Conservation (phyloP, 37 sponge, comb jelly and placozoan genomes). For the Geodia barretti region DNA sequence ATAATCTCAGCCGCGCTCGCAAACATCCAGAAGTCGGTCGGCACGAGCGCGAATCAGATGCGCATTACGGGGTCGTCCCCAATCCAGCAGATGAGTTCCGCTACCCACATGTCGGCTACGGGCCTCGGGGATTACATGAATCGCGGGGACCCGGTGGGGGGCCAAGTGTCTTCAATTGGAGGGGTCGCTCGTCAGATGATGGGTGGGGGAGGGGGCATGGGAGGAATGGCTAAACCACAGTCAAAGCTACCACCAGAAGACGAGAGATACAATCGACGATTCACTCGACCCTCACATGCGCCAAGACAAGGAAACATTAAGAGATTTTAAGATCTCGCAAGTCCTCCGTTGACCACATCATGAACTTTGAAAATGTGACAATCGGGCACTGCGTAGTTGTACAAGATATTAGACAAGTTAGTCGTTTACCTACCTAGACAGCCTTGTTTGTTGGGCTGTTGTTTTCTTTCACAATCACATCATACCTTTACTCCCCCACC, state of each 20-base stretch:
- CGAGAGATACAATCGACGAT: conserved; percentile 41
- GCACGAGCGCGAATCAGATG: neutral
- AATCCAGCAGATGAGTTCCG: neutral
- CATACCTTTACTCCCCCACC: too few relatives aligned
- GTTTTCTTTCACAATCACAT: too few relatives aligned
- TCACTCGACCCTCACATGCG: neutral
- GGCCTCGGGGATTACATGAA: neutral
- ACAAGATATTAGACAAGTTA: too few relatives aligned
- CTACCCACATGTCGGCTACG: neutral
- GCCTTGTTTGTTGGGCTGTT: too few relatives aligned
- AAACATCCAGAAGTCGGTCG: neutral
- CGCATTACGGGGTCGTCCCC: neutral
- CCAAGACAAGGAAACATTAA: neutral
- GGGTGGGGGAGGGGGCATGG: neutral
- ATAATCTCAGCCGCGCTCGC: neutral
- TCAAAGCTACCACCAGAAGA: conserved; percentile 43
- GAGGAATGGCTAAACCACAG: neutral
- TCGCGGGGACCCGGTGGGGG: neutral
- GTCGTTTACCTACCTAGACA: too few relatives aligned
- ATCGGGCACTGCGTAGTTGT: too few relatives aligned
- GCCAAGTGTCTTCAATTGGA: neutral
- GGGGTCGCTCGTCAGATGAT: neutral
- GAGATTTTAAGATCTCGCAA: neutral
- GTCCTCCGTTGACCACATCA: too few relatives aligned
- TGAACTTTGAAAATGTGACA: neutral